Evolutionary conservation across 2,113 vertebrate species (phyloP).

Genomic region (Ictidomys tridecemlineatus): DNA sequence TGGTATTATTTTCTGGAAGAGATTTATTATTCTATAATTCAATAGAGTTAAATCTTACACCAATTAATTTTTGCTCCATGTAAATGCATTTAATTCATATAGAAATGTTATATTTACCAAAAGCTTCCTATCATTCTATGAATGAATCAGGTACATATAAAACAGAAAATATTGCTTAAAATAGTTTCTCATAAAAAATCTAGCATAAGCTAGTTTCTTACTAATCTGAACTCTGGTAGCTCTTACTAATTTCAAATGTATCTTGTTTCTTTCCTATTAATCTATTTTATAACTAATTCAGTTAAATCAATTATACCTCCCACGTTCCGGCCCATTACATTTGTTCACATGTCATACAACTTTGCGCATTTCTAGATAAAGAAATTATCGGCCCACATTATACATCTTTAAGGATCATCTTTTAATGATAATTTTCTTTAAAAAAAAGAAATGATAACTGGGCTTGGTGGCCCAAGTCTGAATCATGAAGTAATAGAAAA

Average conservation of each 20-base stretch:
- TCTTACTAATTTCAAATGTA: background rate
- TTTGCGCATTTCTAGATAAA: background rate
- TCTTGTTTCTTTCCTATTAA: background rate
- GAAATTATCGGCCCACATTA: background rate
- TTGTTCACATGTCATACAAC: background rate
- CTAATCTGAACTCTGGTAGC: background rate
- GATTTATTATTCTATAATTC: background rate
- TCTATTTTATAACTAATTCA: background rate
- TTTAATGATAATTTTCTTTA: background rate
- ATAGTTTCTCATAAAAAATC: background rate
- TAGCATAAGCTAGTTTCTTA: background rate
- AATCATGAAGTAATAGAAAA: no score
- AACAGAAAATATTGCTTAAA: background rate
- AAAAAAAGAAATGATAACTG: background rate
- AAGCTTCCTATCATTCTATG: background rate
- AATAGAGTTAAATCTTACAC: background rate
- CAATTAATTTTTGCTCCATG: background rate
- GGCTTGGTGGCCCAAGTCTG: no score
- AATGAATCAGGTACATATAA: background rate
- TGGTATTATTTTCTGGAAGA: background rate
- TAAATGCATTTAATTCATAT: background rate
- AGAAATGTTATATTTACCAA: background rate
- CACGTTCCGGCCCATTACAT: background rate
- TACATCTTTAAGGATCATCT: background rate
- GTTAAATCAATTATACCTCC: background rate